Base-by-base conservation (phyloP, 1,140 invertebrate species). In the Cydia pomonella region DNA sequence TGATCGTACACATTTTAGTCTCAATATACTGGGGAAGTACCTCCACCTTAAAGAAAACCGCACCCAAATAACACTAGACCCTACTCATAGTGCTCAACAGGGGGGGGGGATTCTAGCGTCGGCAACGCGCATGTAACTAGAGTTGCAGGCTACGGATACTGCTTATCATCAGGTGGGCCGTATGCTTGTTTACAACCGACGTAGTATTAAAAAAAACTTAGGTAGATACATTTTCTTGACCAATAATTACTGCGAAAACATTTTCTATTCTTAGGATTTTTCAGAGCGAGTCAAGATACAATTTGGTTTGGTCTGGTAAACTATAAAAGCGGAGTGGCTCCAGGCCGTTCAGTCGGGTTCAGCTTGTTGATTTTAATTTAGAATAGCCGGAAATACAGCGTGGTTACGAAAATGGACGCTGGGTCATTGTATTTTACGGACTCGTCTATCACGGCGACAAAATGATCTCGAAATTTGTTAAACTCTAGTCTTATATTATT, bases 361-460 rank as follows among this genome's bases (percentile, higher is more conserved):
- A 18, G 64, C 64, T 33, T 38, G 64, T 69, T 69, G 64, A 69
- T 69, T 80, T 73, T 77, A 76, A 78, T 77, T 82, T 75, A 76
- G 79, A 76, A 76, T 76, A 77, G 75, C 77, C 79, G 79, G 80
- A 80, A 82, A 77, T 79, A 77, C 75, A 62, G 27, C 33, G 64
- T 18, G n/a, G 64, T 77, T 33, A 77, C 41, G 21, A 76, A 71
- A 80, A 73, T 77, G 73, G 78, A 79, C 23, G 16, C 73, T 75
- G 63, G 73, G 38, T 75, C 59, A 75, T 25, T 69, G 18, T 73
- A 73, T 75, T 72, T 66, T 73, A 73, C 63, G 25, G 63, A 66
- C 64, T 33, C 16, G 29, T n/a, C 64, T 69, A 69, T 69, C 33
- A 38, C 64, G 27, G n/a, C 29, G 33, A 38, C 63, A 38, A 69